Evolutionary conservation across 1,140 invertebrate species (phyloP).

Genomic region (Elysia chlorotica): DNA sequence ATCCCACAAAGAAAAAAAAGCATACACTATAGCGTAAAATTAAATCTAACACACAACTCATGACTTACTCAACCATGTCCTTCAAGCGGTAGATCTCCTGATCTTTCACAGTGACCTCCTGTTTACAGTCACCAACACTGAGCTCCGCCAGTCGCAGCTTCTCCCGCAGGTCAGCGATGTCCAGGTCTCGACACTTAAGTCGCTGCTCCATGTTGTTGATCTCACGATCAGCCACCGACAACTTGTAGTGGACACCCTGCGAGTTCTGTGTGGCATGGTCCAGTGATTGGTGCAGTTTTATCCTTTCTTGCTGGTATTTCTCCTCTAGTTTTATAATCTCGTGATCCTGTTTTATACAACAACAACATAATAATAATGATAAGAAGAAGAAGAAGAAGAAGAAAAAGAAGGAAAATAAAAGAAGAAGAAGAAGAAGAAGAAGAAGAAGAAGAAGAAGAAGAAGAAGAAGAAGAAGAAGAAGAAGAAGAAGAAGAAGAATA

Average conservation of each 20-base stretch:
- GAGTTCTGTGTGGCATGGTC: conserved; percentile 36
- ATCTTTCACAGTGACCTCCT: not conserved
- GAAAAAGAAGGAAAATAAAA: no score
- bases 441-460: no score
- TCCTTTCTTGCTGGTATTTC: conserved; percentile 37
- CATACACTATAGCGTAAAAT: no score
- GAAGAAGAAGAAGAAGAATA: no score
- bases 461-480: no score
- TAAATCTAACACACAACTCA: no score
- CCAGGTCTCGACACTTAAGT: conserved; percentile 41
- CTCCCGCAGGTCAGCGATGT: conserved; percentile 39
- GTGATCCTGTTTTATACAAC: conserved; percentile 50
- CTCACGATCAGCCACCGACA: conserved; percentile 41
- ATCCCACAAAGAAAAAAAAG: no score
- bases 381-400: no score
- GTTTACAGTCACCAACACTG: not conserved
- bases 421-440: no score
- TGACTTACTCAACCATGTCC: conserved; percentile 37
- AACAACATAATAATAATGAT: no score
- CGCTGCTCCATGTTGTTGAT: conserved; percentile 43
- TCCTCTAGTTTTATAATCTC: conserved; percentile 43
- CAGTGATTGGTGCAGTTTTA: conserved; percentile 38
- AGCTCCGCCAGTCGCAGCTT: conserved; percentile 19
- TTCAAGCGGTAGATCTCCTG: conserved; percentile 7
- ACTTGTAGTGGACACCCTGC: conserved; percentile 36